Base-by-base conservation (phyloP, 2,888 invertebrate genomes). In the Apotomis betuletana region DNA sequence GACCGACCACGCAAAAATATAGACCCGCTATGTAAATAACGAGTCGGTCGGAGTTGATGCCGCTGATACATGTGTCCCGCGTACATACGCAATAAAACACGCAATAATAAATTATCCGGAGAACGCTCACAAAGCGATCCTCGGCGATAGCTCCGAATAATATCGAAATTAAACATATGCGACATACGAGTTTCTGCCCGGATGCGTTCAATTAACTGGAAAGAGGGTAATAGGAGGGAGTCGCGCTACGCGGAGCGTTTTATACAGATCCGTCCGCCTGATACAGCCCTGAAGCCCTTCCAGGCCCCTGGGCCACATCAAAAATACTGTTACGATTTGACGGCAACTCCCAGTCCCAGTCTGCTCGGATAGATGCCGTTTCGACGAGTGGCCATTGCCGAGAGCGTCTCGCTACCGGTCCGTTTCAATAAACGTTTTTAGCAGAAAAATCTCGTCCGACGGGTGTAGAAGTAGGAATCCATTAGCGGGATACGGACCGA, bases 81-180 rank as follows among this genome's bases (percentile, higher is more conserved):
- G 10, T 61, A 62, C 36, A 46, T 10, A 46, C 36, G 8, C 38
- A 62, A 70, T 62, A 67, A 62, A 62, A 55, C 27, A 51, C 55
- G n/a, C 44, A 58, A 62, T 55, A 51, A 71, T 65, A 62, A 57
- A 67, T 59, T 49, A 58, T 27, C 67, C 61, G 52, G 13, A 2
- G 52, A 59, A 27, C 5, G 4, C 41, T 62, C 51, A 71, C 65
- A 61, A 71, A 57, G 57, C 67, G 61, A 41, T 51, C 59, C 51
- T 67, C 49, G 10, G 67, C 63, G 54, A 64, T 63, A 59, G 15
- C 55, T 57, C 15, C 54, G 38, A 64, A 70, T 64, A 71, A 67
- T 67, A 67, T 71, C 62, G 57, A 67, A 71, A 71, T 71, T 67
- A 71, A 71, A 67, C 61, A 44, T 67, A 57, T 67, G 65, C 60